Evolutionary conservation across 1,140 invertebrate species (phyloP).

Genomic region (Pseudomyrmex cubaensis): DNA sequence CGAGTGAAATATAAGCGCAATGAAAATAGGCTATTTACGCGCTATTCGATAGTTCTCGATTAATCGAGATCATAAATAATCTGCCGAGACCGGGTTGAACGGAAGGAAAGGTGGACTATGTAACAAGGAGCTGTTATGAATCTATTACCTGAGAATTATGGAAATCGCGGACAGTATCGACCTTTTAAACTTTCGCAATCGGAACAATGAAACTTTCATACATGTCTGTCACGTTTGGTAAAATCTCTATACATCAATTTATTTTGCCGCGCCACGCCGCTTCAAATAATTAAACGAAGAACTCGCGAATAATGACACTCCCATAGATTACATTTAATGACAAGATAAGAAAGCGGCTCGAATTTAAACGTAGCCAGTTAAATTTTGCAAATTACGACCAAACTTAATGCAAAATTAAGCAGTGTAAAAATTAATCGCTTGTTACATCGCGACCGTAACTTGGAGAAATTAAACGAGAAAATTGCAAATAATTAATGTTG

Average conservation of each 20-base stretch:
- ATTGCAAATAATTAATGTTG: constrained; percentile 64
- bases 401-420: background rate
- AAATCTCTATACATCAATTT: background rate
- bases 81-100: background rate
- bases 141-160: constrained; percentile 24
- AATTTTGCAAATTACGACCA: constrained; percentile 19
- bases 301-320: background rate
- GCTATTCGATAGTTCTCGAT: constrained; percentile 40
- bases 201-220: constrained; percentile 5
- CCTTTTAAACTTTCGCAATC: constrained; percentile 10
- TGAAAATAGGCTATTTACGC: constrained; percentile 45
- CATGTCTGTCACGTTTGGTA: background rate
- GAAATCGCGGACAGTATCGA: constrained; percentile 5
- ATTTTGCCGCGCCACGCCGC: background rate
- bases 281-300: constrained; percentile 11
- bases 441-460: constrained; percentile 16
- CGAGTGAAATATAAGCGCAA: constrained; percentile 46
- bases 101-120: constrained; percentile 31
- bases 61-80: constrained; percentile 37
- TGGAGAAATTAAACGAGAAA: constrained; percentile 61
- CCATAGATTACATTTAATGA: background rate
- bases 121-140: constrained; percentile 33
- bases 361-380: constrained; percentile 1
- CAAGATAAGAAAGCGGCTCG: background rate
- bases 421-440: no score